These are phyloP conservation scores for Pseudolycoriella hygida DNA, from an alignment of 2,888 invertebrate species.

Conservation along the genomic window DNA sequence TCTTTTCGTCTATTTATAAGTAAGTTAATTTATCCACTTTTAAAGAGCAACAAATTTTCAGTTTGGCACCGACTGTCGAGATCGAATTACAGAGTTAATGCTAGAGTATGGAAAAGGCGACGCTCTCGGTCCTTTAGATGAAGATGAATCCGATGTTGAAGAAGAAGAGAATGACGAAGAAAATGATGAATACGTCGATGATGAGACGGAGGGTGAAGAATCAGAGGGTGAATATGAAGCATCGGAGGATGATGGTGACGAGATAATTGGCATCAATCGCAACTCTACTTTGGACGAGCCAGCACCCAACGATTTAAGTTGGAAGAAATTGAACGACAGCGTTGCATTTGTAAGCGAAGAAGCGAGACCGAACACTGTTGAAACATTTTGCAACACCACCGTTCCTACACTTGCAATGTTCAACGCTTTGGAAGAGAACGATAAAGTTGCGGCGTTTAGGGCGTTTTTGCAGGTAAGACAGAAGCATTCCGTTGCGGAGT, in stretches of 20 bases:
- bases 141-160: conserved; percentile 36
- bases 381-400: conserved; percentile 21
- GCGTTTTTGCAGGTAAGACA: conserved; percentile 19
- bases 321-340: no score
- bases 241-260: conserved; percentile 15
- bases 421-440: conserved; percentile 17
- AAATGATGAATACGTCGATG: conserved; percentile 34
- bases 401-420: conserved; percentile 23
- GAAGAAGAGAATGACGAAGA: conserved; percentile 41
- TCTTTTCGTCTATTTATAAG: no score
- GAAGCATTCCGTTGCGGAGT: no score
- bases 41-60: no score
- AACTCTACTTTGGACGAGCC: no score
- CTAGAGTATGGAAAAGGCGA: conserved; percentile 32
- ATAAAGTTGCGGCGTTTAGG: conserved; percentile 22
- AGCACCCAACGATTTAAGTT: no score
- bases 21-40: no score
- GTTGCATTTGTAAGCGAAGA: conserved; percentile 9
- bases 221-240: conserved; percentile 22
- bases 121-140: conserved; percentile 40
- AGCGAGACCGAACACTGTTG: conserved; percentile 15
- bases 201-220: conserved; percentile 33
- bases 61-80: conserved; percentile 35
- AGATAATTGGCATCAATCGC: background rate
- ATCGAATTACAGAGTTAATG: conserved; percentile 22